Percentiles rank a stretch among this genome's conserved stretches.
These are phyloP conservation scores for Eurystomus glaucurus DNA, from an alignment of 2,797 vertebrate species.

Conservation along the genomic window DNA sequence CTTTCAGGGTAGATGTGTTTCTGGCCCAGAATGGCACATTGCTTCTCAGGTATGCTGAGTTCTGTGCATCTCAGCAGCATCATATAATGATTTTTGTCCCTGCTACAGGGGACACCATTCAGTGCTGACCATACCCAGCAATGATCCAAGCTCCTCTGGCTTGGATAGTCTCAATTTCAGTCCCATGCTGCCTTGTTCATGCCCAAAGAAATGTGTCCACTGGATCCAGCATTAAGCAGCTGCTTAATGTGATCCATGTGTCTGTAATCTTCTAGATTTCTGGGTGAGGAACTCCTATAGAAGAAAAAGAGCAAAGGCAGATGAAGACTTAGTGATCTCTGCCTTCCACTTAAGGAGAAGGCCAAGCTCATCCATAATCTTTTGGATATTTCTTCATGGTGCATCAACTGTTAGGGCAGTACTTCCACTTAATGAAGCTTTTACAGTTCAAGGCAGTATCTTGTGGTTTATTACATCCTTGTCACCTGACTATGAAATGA, in stretches of 20 bases:
- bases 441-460: neutral
- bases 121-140: neutral
- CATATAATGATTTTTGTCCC: neutral
- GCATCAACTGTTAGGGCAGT: neutral
- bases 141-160: neutral
- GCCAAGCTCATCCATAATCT: neutral
- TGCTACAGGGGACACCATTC: neutral
- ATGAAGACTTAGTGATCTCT: neutral
- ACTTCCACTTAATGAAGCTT: slow-evolving; percentile 5
- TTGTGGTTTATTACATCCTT: slow-evolving; percentile 6
- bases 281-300: neutral
- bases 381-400: neutral
- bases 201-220: neutral
- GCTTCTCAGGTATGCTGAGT: neutral
- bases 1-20: neutral
- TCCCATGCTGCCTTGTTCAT: neutral
- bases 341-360: neutral
- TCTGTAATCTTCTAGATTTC: neutral
- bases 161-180: neutral
- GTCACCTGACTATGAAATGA: neutral
- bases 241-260: neutral
- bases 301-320: neutral
- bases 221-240: neutral
- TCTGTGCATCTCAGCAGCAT: neutral
- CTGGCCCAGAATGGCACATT: neutral